These are phyloP conservation scores for Rousettus madagascariensis DNA, from an alignment of 2,797 vertebrate genomes.

Conservation along the genomic window DNA sequence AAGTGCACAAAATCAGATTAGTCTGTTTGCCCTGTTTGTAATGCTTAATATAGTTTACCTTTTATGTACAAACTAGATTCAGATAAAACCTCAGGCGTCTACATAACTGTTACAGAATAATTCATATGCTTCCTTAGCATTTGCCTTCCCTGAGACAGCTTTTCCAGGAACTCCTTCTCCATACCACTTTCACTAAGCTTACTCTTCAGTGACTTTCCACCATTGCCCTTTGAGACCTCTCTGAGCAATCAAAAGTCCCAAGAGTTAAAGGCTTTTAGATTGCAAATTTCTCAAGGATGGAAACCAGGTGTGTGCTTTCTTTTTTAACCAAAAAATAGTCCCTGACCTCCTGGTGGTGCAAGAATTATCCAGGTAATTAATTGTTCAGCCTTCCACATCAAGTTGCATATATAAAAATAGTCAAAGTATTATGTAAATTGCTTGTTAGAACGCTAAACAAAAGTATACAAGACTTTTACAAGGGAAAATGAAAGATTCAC, in stretches of 20 bases:
- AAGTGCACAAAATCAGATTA: background rate
- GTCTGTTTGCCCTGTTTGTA: background rate
- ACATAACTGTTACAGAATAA: constrained; percentile 25
- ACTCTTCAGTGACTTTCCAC: background rate
- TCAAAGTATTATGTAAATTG: background rate
- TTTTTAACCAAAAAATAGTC: background rate
- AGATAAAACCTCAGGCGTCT: background rate
- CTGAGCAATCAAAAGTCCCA: constrained; percentile 38
- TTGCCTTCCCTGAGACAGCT: background rate
- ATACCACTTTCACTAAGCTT: constrained; percentile 21
- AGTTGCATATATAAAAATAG: background rate
- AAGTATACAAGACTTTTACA: background rate
- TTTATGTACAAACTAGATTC: constrained; percentile 9
- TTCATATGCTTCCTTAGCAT: background rate
- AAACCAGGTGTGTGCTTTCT: constrained; percentile 56
- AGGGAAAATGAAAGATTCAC: background rate
- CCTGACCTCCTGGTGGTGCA: background rate
- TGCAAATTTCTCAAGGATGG: constrained; percentile 40
- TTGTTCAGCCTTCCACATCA: background rate
- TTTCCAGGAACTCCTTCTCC: constrained; percentile 6
- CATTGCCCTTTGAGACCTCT: background rate
- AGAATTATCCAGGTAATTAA: constrained; percentile 6
- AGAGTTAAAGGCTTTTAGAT: background rate
- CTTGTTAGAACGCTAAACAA: background rate
- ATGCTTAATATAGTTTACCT: background rate